A percentile compares a stretch with the other conserved stretches of the same genome.
phyloP scores from a whole-genome alignment of 2,797 vertebrate genomes.

The Coracias cyanogaster region DNA sequence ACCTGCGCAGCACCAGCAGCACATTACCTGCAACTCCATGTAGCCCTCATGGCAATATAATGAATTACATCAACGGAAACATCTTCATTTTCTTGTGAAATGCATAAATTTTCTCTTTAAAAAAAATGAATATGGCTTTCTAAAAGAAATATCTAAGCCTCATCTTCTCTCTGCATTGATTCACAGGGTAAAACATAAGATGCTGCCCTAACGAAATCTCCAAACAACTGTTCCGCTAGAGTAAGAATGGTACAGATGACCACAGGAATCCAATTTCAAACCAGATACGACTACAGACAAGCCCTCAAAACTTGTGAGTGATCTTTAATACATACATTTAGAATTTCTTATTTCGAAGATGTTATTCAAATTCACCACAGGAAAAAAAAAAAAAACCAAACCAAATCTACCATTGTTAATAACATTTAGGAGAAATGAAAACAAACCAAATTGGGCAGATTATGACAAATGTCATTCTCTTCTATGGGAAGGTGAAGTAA shows the following conservation, averaged over 20 bases:
- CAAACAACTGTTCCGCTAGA: neutral
- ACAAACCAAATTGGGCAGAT: neutral
- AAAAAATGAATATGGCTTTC: neutral
- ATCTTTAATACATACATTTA: neutral
- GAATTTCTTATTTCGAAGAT: neutral
- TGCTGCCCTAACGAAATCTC: neutral
- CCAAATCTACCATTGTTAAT: neutral
- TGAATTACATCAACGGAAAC: neutral
- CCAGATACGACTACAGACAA: neutral
- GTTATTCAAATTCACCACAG: neutral
- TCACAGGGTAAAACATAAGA: neutral
- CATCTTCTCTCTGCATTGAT: neutral
- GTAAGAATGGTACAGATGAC: neutral
- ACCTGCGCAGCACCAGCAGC: neutral
- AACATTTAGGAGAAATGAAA: neutral
- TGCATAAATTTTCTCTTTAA: neutral
- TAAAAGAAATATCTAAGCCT: neutral
- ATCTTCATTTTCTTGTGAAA: neutral
- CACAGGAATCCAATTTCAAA: neutral
- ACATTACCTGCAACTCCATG: neutral
- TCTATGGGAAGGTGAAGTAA: neutral
- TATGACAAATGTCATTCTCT: neutral
- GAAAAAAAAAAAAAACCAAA: neutral
- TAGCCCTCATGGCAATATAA: neutral
- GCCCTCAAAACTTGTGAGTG: neutral